Conservation (phyloP, 2,888 invertebrate genomes). For the Dynastes grantii region DNA sequence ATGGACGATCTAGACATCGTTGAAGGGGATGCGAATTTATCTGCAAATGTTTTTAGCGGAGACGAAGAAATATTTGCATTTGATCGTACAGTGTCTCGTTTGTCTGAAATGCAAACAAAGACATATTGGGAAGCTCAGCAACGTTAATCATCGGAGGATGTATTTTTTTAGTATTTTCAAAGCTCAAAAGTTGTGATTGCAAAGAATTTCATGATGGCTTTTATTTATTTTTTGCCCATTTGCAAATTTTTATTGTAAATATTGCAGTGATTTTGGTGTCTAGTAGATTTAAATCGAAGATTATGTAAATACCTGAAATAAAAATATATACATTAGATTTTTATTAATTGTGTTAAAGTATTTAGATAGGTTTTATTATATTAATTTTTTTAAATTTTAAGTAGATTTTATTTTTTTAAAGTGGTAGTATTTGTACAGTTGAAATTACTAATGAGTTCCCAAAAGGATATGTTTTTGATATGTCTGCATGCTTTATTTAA, state of each 20-base stretch:
- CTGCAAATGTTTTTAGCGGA: slow-evolving; percentile 95
- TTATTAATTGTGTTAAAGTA: slow-evolving; percentile 1
- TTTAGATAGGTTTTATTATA: not conserved
- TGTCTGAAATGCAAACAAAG: slow-evolving; percentile 96
- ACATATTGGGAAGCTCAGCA: slow-evolving; percentile 86
- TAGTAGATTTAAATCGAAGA: not conserved
- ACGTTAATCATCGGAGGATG: not conserved
- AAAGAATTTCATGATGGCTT: too few species aligned
- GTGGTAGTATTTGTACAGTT: not conserved
- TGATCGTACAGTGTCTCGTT: slow-evolving; percentile 92
- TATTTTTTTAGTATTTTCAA: too few species aligned
- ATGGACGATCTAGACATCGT: slow-evolving; percentile 97
- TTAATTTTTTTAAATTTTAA: not conserved
- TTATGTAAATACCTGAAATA: slow-evolving; percentile 2
- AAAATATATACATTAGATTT: not conserved
- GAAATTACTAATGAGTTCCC: not conserved
- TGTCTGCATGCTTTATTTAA: too few species aligned
- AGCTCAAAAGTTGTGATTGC: too few species aligned
- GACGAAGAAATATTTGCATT: slow-evolving; percentile 98
- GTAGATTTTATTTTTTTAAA: not conserved
- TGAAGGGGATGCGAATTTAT: slow-evolving; percentile 82
- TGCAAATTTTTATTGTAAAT: not conserved
- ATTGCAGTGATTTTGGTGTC: not conserved
- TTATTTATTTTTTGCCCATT: too few species aligned
- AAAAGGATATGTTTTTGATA: not conserved